phyloP scores from a whole-genome alignment of 2,113 vertebrate species.

The Sorex fumeus region DNA sequence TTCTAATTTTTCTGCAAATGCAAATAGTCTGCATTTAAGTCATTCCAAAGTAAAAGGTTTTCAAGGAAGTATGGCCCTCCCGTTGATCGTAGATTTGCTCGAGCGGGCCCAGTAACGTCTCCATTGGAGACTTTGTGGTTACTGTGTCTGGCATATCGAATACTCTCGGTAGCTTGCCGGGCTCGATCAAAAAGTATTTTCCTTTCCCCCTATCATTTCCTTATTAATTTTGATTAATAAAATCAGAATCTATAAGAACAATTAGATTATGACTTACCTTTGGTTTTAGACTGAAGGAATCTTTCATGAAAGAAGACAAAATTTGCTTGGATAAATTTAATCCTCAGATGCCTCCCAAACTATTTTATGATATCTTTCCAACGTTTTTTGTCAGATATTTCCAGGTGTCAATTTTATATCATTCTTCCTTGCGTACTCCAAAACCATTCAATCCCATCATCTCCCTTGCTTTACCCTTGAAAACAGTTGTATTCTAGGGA shows the following conservation, averaged over 20 bases:
- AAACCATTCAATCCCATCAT: neutral
- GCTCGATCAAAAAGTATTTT: neutral
- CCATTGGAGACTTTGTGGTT: no score
- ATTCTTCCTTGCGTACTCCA: neutral
- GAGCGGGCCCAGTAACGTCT: no score
- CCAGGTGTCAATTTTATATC: neutral
- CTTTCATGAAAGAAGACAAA: neutral
- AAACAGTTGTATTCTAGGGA: neutral
- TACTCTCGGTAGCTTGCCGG: no score
- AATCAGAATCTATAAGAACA: neutral
- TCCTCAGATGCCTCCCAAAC: neutral
- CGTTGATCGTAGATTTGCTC: no score
- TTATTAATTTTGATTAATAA: neutral
- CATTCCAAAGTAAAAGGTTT: slow-evolving; percentile 24
- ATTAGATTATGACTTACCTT: slow-evolving; percentile 28
- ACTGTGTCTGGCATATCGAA: no score
- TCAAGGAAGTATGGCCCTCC: neutral
- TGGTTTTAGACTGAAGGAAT: slow-evolving; percentile 52
- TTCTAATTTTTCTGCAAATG: neutral
- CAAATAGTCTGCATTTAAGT: neutral
- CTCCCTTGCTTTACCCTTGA: neutral
- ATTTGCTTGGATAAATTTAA: neutral
- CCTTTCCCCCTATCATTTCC: neutral
- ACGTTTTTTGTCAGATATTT: slow-evolving; percentile 1
- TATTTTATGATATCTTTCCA: neutral